These are phyloP conservation scores for Mimumesa dahlbomi DNA, from an alignment of 2,888 invertebrate species.

Conservation along the genomic window DNA sequence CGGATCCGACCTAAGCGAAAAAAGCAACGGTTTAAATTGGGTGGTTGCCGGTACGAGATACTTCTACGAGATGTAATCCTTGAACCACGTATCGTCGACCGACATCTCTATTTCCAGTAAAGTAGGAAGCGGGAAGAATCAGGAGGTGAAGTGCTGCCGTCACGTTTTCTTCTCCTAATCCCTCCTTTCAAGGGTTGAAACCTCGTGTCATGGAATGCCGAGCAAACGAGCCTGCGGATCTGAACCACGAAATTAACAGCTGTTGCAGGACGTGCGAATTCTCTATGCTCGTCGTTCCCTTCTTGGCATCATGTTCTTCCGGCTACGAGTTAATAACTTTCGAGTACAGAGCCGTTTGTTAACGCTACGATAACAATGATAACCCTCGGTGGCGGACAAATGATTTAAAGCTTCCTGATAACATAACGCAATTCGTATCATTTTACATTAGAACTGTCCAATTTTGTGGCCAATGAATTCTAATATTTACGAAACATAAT, in stretches of 20 bases:
- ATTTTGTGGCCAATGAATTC: too few species aligned
- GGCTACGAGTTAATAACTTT: constrained; percentile 1
- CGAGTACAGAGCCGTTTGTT: not conserved
- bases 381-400: not conserved
- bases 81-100: not conserved
- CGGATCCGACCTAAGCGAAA: too few species aligned
- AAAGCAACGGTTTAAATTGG: too few species aligned
- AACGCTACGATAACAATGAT: not conserved
- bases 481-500: too few species aligned
- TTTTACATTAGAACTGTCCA: too few species aligned
- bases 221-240: constrained; percentile 7
- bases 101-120: not conserved
- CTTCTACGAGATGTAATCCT: not conserved
- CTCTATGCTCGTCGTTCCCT: not conserved
- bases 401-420: too few species aligned
- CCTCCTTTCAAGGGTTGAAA: constrained; percentile 4
- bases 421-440: too few species aligned
- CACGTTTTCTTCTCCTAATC: constrained; percentile 20
- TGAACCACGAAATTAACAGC: constrained; percentile 20
- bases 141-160: not conserved
- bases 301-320: not conserved
- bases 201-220: constrained; percentile 1
- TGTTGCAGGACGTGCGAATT: constrained; percentile 21
- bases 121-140: not conserved
- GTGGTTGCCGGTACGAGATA: not conserved